Percentiles rank a stretch among this genome's conserved stretches.
Conservation (phyloP, 2,888 invertebrate species). For the Pachydiplax longipennis region DNA sequence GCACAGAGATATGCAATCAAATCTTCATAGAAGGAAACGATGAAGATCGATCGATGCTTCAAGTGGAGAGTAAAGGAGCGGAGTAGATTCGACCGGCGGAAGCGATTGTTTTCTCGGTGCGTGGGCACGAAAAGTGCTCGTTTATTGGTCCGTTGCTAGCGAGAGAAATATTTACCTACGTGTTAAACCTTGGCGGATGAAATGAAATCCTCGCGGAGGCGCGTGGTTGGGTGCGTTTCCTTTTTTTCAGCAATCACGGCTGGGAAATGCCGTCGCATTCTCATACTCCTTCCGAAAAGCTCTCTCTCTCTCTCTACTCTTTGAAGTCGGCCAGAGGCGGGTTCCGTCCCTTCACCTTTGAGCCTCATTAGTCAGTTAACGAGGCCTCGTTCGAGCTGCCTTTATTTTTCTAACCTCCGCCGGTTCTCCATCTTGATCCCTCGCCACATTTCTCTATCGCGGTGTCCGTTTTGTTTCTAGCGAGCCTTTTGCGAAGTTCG, state of each 20-base stretch:
- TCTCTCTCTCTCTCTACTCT: neutral
- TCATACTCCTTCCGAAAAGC: neutral
- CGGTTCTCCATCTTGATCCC: neutral
- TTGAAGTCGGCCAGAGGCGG: slow-evolving; percentile 9
- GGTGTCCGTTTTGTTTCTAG: neutral
- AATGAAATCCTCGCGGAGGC: neutral
- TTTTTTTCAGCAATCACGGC: slow-evolving; percentile 18
- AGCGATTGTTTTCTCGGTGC: neutral
- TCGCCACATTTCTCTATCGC: neutral
- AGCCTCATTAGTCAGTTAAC: slow-evolving; percentile 44
- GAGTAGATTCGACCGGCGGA: neutral
- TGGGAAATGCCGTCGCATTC: slow-evolving; percentile 19
- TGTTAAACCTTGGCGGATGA: neutral
- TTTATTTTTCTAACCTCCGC: neutral
- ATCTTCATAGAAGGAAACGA: too few relatives aligned
- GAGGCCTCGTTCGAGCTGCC: neutral
- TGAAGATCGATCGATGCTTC: neutral
- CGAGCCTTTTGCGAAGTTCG: neutral
- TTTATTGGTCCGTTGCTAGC: neutral
- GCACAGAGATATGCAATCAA: too few relatives aligned
- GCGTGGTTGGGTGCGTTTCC: neutral
- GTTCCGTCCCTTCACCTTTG: slow-evolving; percentile 22
- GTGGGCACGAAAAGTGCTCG: neutral
- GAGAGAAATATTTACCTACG: neutral
- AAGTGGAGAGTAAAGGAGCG: neutral